Base-by-base conservation (phyloP, 2,797 vertebrate genomes). In the Enteromius paludinosus region DNA sequence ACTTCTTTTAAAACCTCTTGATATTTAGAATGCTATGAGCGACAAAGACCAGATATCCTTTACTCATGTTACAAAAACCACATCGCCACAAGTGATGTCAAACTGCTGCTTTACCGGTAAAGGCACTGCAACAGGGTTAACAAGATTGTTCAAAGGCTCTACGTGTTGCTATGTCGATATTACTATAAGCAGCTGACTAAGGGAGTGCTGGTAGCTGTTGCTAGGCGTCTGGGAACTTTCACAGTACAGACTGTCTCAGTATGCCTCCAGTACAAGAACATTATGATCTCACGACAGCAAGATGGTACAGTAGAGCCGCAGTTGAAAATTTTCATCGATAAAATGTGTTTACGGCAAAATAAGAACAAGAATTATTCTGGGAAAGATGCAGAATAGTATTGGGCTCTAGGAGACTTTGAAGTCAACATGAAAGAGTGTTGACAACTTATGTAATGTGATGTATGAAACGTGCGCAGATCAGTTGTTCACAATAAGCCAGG, bases 181-280 rank as follows among this genome's bases (percentile, higher is more conserved):
- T 52, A 8, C 54, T 76, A 83, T 82, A 74, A 64, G 81, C 62
- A 81, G 68, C 74, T 69, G 74, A 87, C 76, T 52, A 68, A 61
- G 62, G 23, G 65, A 41, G 68, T 25, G 8, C 64, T 79, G 69
- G 65, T 83, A 79, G 85, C 82, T 83, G 87, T 88, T 88, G 87
- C 87, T 88, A 88, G 87, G 87, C 79, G 79, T 85, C 86, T 80
- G 62, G 76, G 71, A 84, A 84, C 85, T 86, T 83, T 85, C 71
- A 74, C 81, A 75, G 83, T 82, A 83, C 81, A 85, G 83, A 75
- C 78, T 85, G 81, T 70, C 76, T 88, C 70, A 69, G 70, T 72
- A 66, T 78, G 75, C 64, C 79, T 79, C 38, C 61, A 61, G 28
- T 69, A 59, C 11, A 49, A 83, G 87, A 86, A 88, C 87, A 86